Evolutionary conservation across 2,888 invertebrate species (phyloP).

Genomic region (Orgyia antiqua): DNA sequence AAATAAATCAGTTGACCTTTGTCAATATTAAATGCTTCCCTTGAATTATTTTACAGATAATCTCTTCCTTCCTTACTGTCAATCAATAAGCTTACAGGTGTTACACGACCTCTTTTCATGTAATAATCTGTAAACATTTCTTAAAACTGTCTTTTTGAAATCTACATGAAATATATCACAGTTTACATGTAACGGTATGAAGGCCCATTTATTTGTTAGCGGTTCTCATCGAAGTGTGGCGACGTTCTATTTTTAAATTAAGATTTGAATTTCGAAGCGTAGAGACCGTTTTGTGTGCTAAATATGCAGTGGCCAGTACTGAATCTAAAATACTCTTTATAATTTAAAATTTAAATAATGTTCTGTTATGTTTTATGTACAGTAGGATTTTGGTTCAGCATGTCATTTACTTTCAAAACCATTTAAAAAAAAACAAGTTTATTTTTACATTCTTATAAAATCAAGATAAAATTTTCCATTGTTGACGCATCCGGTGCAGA

Average conservation of each 20-base stretch:
- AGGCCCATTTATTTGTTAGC: slow-evolving; percentile 28
- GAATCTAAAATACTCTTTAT: slow-evolving; percentile 36
- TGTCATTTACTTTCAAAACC: not conserved
- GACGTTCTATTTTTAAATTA: slow-evolving; percentile 39
- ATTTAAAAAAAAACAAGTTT: not conserved
- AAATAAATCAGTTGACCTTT: too few relatives aligned
- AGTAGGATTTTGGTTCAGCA: slow-evolving; percentile 12
- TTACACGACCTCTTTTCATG: slow-evolving; percentile 2
- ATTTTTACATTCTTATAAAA: not conserved
- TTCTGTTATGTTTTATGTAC: slow-evolving; percentile 20
- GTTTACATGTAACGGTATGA: slow-evolving; percentile 11
- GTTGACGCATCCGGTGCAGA: not conserved
- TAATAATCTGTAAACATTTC: too few relatives aligned
- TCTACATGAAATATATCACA: slow-evolving; percentile 1
- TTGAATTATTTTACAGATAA: not conserved
- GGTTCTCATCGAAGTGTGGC: slow-evolving; percentile 29
- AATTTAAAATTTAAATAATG: slow-evolving; percentile 41
- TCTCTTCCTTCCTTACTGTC: not conserved
- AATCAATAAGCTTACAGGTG: slow-evolving; percentile 1
- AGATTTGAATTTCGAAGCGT: slow-evolving; percentile 57
- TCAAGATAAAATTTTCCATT: not conserved
- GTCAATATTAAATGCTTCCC: too few relatives aligned
- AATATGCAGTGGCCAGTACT: slow-evolving; percentile 47
- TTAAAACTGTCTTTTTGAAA: too few relatives aligned
- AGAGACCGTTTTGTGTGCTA: slow-evolving; percentile 48